Conservation (phyloP, 2,113 vertebrate species). For the Coreoperca whiteheadi region DNA sequence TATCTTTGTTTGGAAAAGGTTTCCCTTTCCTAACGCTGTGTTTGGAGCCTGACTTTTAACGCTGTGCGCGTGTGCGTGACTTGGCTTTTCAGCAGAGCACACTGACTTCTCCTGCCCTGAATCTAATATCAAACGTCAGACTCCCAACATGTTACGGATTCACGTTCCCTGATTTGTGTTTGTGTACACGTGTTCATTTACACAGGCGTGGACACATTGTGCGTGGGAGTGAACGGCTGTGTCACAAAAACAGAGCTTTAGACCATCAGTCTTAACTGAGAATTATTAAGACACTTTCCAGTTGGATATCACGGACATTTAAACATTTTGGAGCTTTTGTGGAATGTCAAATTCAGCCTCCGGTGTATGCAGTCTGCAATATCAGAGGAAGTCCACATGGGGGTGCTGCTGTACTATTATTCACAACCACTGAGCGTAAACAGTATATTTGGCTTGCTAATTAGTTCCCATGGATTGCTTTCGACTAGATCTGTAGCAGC, state of each 20-base stretch:
- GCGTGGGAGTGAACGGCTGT: not conserved
- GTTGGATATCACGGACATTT: not conserved
- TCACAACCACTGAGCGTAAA: not conserved
- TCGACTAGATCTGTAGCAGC: not conserved
- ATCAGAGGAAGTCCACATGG: slow-evolving; percentile 69
- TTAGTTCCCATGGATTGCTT: slow-evolving; percentile 15
- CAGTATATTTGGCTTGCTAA: slow-evolving; percentile 1
- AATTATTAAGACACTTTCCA: not conserved
- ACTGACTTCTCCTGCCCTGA: not conserved
- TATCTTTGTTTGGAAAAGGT: not conserved
- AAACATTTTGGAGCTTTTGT: not conserved
- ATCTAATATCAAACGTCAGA: not conserved
- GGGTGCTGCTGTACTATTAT: slow-evolving; percentile 51
- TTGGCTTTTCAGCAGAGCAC: not conserved
- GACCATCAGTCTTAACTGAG: not conserved
- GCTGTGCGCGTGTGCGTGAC: not conserved
- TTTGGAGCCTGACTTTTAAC: not conserved
- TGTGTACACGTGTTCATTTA: not conserved
- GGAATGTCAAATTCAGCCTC: not conserved
- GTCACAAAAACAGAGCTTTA: not conserved
- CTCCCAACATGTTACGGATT: not conserved
- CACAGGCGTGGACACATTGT: not conserved
- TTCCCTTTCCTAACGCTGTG: not conserved
- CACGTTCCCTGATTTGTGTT: not conserved
- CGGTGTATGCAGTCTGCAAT: slow-evolving; percentile 16